Evolutionary conservation across 2,888 invertebrate species (phyloP), one percentile per base, ranked within the genome.

Genomic region (Gnatocerus cornutus): DNA sequence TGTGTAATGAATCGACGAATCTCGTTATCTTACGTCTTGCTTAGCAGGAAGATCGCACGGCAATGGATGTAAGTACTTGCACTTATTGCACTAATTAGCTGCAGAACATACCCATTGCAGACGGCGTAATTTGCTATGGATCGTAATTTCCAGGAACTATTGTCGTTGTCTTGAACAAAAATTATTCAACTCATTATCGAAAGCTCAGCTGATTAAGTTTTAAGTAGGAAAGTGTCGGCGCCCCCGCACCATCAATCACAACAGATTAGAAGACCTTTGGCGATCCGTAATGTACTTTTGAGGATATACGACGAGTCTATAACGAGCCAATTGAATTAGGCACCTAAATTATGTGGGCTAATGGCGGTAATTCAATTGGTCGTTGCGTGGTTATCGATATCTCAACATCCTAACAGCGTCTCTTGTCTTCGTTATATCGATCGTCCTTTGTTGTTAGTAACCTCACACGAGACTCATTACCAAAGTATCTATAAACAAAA

Each of bases 251-350:
- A 55, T 45, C 53, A 64, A 64, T 64, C 64, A 64, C 43, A 52
- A 27, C 41, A 10, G 27, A 53, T 10, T 10, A 43, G 45, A 14
- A 43, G 33, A 29, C 55, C 64, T 46, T 45, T 9, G 63, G 64
- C 46, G 56, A 48, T 39, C 55, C 72, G 72, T 80, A 80, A 81
- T 78, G 80, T 75, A 77, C 79, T 79, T 80, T 80, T 78, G 77
- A 78, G 79, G 77, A 81, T 80, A 78, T 80, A 80, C 78, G 78
- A 77, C 72, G 72, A 71, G 77, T 77, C 77, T 79, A 79, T 81
- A 80, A 81, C 79, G 81, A 81, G 75, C 78, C 80, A 80, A 82
- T 82, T 80, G 81, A 82, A 82, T 82, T 80, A 81, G 80, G 79
- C 79, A 79, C 80, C 80, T 82, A 80, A 82, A 81, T 81, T 81